Base-by-base conservation (phyloP, 2,888 invertebrate species). In the Drosophila buzzatii region DNA sequence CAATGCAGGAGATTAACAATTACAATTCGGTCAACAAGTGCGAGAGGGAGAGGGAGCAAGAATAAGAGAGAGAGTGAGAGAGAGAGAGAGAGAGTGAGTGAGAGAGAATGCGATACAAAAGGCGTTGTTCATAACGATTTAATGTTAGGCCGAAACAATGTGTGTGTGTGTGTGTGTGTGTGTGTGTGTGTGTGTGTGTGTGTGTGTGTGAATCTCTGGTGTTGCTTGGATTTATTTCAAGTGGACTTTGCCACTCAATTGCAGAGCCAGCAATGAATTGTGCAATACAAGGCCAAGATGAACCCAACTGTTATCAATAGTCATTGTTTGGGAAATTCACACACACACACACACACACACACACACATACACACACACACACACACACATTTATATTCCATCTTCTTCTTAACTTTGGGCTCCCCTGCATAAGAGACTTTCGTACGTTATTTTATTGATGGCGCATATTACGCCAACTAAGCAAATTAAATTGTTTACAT, bases 401-500 rank as follows among this genome's bases (percentile, higher is more conserved):
- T 66, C 58, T 52, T 51, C 69, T 57, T 75, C 55, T 52, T 45
- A n/a, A 8, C 41, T n/a, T 7, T n/a, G 41, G 41, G 3, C 8
- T n/a, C 8, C n/a, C 41, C 41, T n/a, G 3, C 35, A 35, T 12
- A n/a, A 55, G 27, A 61, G 64, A 70, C 52, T 61, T 59, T 62
- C 64, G 55, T 72, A 71, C 76, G 70, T 82, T 82, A 6, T 27
- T 74, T 88, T 83, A 86, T 86, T 83, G 83, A 89, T 88, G 83
- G 70, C 81, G 89, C 79, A 89, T 86, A 86, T 84, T 79, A 89
- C 82, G 89, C 89, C 87, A 87, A 89, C 89, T 89, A 86, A 86
- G 85, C 85, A 89, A 86, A 89, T 89, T 89, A 86, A 86, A 89
- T 86, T 86, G 85, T 86, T 87, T 89, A 81, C 89, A 85, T 70